Percentiles rank a stretch among this genome's conserved stretches.
Evolutionary conservation across 2,888 invertebrate genomes (phyloP).

Genomic region (Melanostoma scalare): DNA sequence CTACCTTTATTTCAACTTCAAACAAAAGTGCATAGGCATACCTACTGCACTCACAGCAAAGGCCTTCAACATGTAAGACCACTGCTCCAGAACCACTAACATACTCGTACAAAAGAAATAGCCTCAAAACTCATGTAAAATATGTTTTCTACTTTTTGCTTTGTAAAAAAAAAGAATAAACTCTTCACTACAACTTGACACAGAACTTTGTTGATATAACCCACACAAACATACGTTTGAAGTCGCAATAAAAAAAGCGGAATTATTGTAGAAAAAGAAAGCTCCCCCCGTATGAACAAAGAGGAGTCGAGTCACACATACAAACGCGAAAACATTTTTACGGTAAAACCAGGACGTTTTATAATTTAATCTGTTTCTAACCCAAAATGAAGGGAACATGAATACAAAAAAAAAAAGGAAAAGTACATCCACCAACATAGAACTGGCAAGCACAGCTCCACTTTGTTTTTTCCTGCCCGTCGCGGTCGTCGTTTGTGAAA

Average conservation of each 20-base stretch:
- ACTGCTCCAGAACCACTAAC: constrained; percentile 13
- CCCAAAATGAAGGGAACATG: constrained; percentile 3
- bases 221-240: not conserved
- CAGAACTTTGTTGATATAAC: constrained; percentile 44
- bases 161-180: not conserved
- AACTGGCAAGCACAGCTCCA: not conserved
- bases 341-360: constrained; percentile 40
- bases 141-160: not conserved
- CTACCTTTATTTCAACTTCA: no score
- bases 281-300: no score
- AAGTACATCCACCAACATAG: not conserved
- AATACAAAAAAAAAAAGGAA: not conserved
- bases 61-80: constrained; percentile 13
- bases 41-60: no score
- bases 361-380: constrained; percentile 58
- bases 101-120: constrained; percentile 1
- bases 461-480: not conserved
- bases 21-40: no score
- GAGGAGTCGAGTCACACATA: no score
- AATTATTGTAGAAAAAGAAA: not conserved
- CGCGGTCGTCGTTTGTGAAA: not conserved
- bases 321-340: no score
- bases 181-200: constrained; percentile 57
- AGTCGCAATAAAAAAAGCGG: constrained; percentile 3
- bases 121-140: constrained; percentile 35